Evolutionary conservation across 1,140 invertebrate species (phyloP), one percentile per base, ranked within the genome.

Genomic region (Adoxophyes honmai): DNA sequence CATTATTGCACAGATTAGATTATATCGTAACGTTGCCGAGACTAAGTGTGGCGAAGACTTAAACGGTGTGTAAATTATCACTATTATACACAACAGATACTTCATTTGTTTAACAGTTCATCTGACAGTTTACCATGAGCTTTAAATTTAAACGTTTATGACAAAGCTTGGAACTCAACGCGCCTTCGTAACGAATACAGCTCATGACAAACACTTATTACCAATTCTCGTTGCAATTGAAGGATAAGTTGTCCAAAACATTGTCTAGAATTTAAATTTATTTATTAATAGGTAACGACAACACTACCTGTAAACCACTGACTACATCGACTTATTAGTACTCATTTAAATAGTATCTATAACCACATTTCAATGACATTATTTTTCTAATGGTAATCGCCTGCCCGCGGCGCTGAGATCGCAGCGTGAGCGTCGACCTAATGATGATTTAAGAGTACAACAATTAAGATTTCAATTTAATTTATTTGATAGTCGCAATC

Each of bases 251-350:
- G 62, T 70, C 62, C 66, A 65, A 62, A 52, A 48, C 51, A 39
- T 52, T 60, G 60, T 70, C 62, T 64, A 65, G 60, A 52, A 48
- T 52, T 37, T 52, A 34, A 36, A 18, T 55, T 33, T 64, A 18
- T 48, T 64, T 59, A 64, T 62, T 68, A 68, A 73, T 73, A 77
- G 70, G 73, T 80, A 84, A 84, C 75, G 76, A 84, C 75, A 74
- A 80, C 70, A 84, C 85, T 88, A 88, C 81, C 73, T 77, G 67
- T 70, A 73, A 86, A 86, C 79, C 82, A 81, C 68, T 75, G 85
- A 83, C 85, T 88, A 86, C 82, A 78, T 81, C 68, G 64, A 80
- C 75, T 80, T 82, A 86, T 71, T 74, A 68, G 60, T 70, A 75
- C 57, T 75, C 62, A 75, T 75, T 78, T 80, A 81, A 78, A 77